Conservation (phyloP, 2,113 vertebrate genomes). For the Pygoscelis adeliae region DNA sequence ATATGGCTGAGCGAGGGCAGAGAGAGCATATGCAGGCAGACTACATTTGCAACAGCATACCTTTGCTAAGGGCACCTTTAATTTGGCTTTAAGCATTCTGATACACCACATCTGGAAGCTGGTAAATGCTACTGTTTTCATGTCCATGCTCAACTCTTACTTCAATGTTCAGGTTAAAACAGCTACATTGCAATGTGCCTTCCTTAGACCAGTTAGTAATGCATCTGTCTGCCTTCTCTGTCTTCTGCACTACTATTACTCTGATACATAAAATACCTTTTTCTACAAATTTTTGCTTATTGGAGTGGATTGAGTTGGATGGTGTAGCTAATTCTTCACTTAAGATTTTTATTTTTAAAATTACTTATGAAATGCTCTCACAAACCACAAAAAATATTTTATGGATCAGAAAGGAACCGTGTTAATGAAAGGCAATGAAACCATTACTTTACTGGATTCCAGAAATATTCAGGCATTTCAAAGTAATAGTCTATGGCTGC, state of each 20-base stretch:
- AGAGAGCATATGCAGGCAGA: neutral
- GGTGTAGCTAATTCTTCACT: neutral
- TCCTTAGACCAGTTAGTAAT: neutral
- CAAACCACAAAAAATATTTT: neutral
- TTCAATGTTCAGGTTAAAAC: neutral
- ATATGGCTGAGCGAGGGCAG: rapidly evolving
- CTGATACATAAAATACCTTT: neutral
- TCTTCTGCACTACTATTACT: neutral
- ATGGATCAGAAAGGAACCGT: neutral
- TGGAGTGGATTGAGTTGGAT: neutral
- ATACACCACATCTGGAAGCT: neutral
- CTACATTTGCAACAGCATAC: neutral
- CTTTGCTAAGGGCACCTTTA: neutral
- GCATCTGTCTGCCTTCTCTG: neutral
- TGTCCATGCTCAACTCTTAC: neutral
- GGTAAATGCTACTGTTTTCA: neutral
- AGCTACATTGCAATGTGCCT: neutral
- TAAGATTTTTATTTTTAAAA: neutral
- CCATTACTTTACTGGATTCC: neutral
- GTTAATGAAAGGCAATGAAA: neutral
- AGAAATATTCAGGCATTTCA: neutral
- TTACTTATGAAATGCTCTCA: neutral
- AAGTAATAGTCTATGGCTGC: neutral
- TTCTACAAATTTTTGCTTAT: neutral
- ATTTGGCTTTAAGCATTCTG: neutral